Evolutionary conservation across 2,797 vertebrate species (phyloP), one percentile per base, ranked within the genome.

Genomic region (Coregonus ussuriensis): DNA sequence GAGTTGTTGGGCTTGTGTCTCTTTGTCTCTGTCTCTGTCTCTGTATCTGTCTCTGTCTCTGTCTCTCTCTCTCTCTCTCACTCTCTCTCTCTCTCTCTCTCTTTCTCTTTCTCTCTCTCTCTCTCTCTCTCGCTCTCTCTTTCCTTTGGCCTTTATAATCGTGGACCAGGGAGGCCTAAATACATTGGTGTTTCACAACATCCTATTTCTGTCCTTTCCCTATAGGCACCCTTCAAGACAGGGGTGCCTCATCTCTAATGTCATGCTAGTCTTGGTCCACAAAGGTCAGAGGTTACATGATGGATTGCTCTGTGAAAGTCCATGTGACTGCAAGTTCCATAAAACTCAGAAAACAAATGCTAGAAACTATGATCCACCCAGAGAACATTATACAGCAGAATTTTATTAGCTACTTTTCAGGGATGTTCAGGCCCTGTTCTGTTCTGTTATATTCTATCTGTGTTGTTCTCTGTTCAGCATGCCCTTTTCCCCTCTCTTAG

Each of bases 141-240:
- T 47, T 47, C 41, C 41, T 47, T 47, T 6, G n/a, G 63, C 63
- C 63, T 65, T 47, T 47, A 47, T 47, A 11, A 47, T 47, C 2
- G 41, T 47, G 41, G 9, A 47, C 41, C 41, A 47, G 41, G 2
- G 1, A 47, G 41, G 9, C 2, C 41, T 47, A 31, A 25, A 65
- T 65, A 29, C 21, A 13, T 65, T 25, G 21, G 7, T 25, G 21
- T 65, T 29, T 14, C 63, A 65, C 21, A 21, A 21, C 9, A 29
- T 63, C n/a, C n/a, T 63, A 63, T 63, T 63, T 63, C 62, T 63
- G 62, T 63, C 62, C 62, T 63, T 25, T 63, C 62, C n/a, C 9
- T 25, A 9, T 47, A 47, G 9, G 41, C 41, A 47, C 7, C 41
- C 41, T 11, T 47, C 41, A 47, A 29, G 62, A 63, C 21, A 63